phyloP scores from a whole-genome alignment of 2,888 invertebrate genomes.

The Rhorus exstirpatorius region DNA sequence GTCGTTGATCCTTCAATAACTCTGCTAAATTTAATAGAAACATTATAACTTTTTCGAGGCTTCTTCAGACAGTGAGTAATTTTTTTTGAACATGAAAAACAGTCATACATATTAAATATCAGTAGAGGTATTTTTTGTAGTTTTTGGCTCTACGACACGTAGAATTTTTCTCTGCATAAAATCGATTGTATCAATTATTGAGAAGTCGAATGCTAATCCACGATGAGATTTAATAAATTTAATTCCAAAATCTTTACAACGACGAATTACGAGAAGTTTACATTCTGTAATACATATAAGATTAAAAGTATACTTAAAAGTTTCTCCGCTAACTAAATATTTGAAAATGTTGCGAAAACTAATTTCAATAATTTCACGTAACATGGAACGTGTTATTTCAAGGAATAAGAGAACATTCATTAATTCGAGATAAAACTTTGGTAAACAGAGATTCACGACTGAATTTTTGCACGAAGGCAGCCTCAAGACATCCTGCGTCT shows the following conservation, averaged over 20 bases:
- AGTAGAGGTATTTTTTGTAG: too few relatives aligned
- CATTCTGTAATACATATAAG: constrained; percentile 1
- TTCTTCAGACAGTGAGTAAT: background rate
- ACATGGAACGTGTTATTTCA: constrained; percentile 33
- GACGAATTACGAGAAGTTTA: constrained; percentile 19
- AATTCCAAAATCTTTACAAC: background rate
- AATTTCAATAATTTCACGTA: constrained; percentile 51
- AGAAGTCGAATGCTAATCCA: too few relatives aligned
- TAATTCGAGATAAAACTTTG: constrained; percentile 61
- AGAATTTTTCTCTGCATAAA: too few relatives aligned
- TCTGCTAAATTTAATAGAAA: constrained; percentile 28
- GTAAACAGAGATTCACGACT: constrained; percentile 63
- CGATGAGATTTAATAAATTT: too few relatives aligned
- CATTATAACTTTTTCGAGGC: background rate
- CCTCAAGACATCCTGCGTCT: background rate
- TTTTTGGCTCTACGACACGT: too few relatives aligned
- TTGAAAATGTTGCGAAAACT: constrained; percentile 27
- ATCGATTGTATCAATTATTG: too few relatives aligned
- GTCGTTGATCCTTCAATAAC: constrained; percentile 39
- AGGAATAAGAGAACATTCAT: constrained; percentile 55
- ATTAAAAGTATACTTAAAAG: background rate
- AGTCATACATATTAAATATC: background rate
- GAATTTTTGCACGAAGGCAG: constrained; percentile 38
- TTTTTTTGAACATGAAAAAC: too few relatives aligned
- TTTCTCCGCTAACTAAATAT: background rate